Evolutionary conservation across 2,113 vertebrate genomes (phyloP).

Genomic region (Megaceryle maxima): DNA sequence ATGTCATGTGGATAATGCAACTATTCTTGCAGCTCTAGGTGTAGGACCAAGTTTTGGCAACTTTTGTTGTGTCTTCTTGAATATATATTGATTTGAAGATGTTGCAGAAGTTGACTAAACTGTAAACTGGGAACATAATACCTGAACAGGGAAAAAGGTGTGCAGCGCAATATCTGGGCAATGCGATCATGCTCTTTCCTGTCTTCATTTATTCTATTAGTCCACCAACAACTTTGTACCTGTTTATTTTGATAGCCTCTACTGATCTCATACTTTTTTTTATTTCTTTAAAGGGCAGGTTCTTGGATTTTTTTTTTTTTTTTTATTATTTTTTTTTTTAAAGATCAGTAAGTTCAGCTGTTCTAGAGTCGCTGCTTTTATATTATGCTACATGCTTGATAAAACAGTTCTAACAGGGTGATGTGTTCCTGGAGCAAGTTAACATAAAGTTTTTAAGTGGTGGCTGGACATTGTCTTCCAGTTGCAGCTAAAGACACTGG

Average conservation of each 20-base stretch:
- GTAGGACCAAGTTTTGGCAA: background rate
- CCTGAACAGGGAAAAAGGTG: background rate
- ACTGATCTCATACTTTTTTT: background rate
- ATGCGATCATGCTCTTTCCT: background rate
- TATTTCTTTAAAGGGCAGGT: background rate
- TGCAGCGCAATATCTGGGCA: background rate
- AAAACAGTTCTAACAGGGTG: background rate
- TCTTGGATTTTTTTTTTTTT: background rate
- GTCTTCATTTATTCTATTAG: background rate
- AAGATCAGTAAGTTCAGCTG: background rate
- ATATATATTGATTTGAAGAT: background rate
- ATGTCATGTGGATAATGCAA: background rate
- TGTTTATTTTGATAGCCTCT: background rate
- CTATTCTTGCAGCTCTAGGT: background rate
- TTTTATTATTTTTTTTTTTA: background rate
- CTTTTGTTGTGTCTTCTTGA: background rate
- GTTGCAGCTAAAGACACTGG: background rate
- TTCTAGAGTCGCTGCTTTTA: background rate
- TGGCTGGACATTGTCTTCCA: background rate
- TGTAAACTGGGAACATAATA: background rate
- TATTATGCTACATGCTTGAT: background rate
- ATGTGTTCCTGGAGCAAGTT: background rate
- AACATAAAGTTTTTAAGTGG: background rate
- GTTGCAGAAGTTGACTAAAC: background rate
- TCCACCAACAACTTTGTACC: background rate